Conservation (phyloP, 1,140 invertebrate species). For the Colletes latitarsis region DNA sequence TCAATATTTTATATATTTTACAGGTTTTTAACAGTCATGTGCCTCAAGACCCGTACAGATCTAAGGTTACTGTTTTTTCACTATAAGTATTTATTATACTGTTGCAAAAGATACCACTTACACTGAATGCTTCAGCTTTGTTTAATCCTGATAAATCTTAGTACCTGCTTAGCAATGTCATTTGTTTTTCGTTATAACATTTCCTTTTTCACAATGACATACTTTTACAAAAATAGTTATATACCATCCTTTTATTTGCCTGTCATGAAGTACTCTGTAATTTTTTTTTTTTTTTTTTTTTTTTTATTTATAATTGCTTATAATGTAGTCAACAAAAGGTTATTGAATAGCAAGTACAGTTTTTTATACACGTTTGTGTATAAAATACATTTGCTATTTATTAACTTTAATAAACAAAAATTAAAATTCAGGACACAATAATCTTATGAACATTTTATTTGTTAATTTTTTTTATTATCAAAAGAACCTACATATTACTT, state of each 20-base stretch:
- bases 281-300: neutral
- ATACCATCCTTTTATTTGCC: neutral
- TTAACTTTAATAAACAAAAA: neutral
- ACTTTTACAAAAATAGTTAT: neutral
- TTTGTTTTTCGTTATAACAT: neutral
- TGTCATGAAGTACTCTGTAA: neutral
- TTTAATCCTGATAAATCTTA: constrained; percentile 22
- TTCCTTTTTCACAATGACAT: neutral
- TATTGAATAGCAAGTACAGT: neutral
- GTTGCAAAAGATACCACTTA: constrained; percentile 31
- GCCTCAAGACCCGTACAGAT: constrained; percentile 93
- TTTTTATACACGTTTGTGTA: neutral
- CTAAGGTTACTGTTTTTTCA: constrained; percentile 85
- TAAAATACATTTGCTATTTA: neutral
- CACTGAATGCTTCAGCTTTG: constrained; percentile 53
- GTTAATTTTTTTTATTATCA: neutral
- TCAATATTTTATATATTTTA: constrained; percentile 79
- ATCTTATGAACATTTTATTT: neutral
- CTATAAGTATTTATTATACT: constrained; percentile 59
- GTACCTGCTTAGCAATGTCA: constrained; percentile 41
- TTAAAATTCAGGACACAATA: neutral
- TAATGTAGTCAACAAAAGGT: neutral
- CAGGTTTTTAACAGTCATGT: constrained; percentile 96
- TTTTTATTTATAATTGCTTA: neutral
- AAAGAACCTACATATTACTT: neutral